Evolutionary conservation across 2,888 invertebrate genomes (phyloP).

Genomic region (Thereva unica): DNA sequence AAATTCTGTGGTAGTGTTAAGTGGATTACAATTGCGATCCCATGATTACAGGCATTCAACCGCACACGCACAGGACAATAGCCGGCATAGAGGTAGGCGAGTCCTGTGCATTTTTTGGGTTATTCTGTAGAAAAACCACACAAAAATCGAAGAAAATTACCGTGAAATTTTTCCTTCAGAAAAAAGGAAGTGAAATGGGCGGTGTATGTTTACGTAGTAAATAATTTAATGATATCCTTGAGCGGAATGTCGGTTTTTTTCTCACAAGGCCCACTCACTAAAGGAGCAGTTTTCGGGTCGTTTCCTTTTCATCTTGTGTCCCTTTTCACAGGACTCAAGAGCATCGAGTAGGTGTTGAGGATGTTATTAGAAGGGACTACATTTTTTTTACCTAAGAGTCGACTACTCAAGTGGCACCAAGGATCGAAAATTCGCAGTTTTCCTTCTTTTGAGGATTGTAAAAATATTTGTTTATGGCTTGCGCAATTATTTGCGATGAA

Average conservation of each 20-base stretch:
- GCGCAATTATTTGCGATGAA: conserved; percentile 20
- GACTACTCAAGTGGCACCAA: conserved; percentile 10
- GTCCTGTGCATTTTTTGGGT: not conserved
- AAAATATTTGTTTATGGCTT: conserved; percentile 12
- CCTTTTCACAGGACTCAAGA: conserved; percentile 8
- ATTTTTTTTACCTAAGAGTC: not conserved
- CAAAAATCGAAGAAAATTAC: conserved; percentile 23
- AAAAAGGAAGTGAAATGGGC: conserved; percentile 22
- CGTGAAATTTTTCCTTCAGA: conserved; percentile 11
- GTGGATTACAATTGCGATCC: conserved; percentile 36
- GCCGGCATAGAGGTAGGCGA: conserved; percentile 17
- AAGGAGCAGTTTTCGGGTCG: conserved; percentile 28
- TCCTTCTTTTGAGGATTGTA: conserved; percentile 1
- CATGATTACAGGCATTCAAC: conserved; percentile 25
- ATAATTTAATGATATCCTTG: conserved; percentile 40
- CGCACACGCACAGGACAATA: conserved; percentile 6
- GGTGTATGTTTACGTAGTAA: conserved; percentile 37
- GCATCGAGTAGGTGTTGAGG: conserved; percentile 33
- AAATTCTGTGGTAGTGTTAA: not conserved
- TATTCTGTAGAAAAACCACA: conserved; percentile 17
- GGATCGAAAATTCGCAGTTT: not conserved
- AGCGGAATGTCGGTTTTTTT: not conserved
- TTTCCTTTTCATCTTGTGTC: conserved; percentile 11
- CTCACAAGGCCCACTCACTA: conserved; percentile 26
- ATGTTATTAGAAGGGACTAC: conserved; percentile 30